Evolutionary conservation across 1,140 invertebrate species (phyloP).

Genomic region (Macrobrachium nipponense): DNA sequence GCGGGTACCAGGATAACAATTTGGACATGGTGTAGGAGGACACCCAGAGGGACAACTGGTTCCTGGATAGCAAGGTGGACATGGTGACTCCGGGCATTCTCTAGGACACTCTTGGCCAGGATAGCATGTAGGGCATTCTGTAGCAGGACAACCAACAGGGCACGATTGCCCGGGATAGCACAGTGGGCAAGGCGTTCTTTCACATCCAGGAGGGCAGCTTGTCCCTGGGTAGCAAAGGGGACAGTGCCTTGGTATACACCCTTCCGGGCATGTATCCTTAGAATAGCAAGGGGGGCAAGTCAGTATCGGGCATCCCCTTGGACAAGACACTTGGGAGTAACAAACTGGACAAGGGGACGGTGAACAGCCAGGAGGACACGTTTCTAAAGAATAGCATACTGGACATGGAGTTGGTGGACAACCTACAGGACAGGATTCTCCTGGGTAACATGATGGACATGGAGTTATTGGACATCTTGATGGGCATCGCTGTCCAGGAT

Average conservation of each 20-base stretch:
- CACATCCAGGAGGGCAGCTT: conserved; percentile 12
- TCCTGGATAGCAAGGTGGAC: conserved; percentile 4
- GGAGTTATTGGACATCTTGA: background rate
- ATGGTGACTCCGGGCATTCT: background rate
- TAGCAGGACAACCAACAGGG: conserved; percentile 15
- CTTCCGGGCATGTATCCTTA: conserved; percentile 7
- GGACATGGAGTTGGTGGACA: conserved; percentile 38
- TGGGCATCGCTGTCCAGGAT: conserved; percentile 7
- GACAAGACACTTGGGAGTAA: background rate
- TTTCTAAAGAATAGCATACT: conserved; percentile 7
- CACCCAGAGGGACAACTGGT: background rate
- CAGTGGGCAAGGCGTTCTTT: conserved; percentile 14
- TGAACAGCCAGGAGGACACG: conserved; percentile 26
- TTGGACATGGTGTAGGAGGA: conserved; percentile 1
- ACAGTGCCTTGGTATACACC: conserved; percentile 7
- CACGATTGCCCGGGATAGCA: conserved; percentile 26
- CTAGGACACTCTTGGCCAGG: background rate
- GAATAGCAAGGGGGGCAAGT: conserved; percentile 15
- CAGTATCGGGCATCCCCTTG: background rate
- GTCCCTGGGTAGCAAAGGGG: conserved; percentile 8
- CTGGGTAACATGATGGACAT: conserved; percentile 27
- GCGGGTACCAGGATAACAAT: background rate
- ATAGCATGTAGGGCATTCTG: background rate
- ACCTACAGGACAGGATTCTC: conserved; percentile 14
- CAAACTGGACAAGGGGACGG: conserved; percentile 33